Evolutionary conservation across 2,797 vertebrate species (phyloP).

Genomic region (Falco naumanni): DNA sequence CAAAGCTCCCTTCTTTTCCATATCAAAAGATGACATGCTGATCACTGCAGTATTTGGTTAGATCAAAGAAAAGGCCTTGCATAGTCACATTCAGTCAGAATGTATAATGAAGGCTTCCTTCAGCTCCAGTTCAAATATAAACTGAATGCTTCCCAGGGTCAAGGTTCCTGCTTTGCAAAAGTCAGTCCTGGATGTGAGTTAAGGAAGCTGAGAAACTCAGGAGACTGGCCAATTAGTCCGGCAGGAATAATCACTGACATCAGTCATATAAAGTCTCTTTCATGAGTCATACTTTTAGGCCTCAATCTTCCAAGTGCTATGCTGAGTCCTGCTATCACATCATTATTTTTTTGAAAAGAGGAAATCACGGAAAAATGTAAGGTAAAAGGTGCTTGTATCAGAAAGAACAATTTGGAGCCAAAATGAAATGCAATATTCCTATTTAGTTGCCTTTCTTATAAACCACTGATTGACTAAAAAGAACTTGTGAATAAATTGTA

Average conservation of each 20-base stretch:
- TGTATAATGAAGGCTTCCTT: background rate
- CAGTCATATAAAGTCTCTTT: background rate
- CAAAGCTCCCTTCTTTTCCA: background rate
- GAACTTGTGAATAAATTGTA: background rate
- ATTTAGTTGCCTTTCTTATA: background rate
- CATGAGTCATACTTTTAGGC: background rate
- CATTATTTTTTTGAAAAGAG: background rate
- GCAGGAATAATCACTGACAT: background rate
- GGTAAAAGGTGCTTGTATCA: background rate
- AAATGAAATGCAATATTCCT: background rate
- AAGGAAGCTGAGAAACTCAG: background rate
- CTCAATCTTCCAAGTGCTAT: background rate
- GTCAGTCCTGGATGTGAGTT: background rate
- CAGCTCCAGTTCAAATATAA: background rate
- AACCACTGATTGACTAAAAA: background rate
- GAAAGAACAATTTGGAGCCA: background rate
- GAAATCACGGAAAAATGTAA: background rate
- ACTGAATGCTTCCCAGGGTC: background rate
- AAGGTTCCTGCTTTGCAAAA: background rate
- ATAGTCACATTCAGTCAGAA: background rate
- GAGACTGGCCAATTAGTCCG: background rate
- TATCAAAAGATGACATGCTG: background rate
- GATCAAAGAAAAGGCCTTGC: background rate
- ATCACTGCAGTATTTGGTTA: background rate
- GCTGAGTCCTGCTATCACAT: background rate